Evolutionary conservation across 2,113 vertebrate species (phyloP).

Genomic region (Canis aureus): DNA sequence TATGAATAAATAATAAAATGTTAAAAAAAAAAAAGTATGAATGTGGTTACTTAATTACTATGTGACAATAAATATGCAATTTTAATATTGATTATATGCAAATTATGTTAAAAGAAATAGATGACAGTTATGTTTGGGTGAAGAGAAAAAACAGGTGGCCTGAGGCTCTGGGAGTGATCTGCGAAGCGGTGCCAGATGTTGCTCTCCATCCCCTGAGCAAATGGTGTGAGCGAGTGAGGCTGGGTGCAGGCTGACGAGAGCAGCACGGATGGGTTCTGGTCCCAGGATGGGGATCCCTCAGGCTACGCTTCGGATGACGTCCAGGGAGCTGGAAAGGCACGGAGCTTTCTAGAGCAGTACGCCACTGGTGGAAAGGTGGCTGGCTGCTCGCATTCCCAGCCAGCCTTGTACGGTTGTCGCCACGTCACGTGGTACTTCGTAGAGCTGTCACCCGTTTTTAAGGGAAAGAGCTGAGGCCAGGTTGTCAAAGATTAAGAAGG

Average conservation of each 20-base stretch:
- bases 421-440: accelerated
- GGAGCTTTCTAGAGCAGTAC: background rate
- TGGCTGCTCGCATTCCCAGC: background rate
- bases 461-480: background rate
- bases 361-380: background rate
- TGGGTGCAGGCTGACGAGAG: background rate
- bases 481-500: background rate
- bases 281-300: background rate
- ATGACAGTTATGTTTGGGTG: background rate
- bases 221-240: background rate
- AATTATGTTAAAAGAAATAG: conserved; percentile 26
- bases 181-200: background rate
- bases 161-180: background rate
- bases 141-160: background rate
- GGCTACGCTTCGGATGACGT: background rate
- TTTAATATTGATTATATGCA: conserved; percentile 53
- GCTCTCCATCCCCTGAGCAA: background rate
- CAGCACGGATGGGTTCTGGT: background rate
- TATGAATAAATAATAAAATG: no score
- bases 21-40: background rate
- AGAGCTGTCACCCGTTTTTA: background rate
- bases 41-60: conserved; percentile 4
- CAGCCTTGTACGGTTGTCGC: background rate
- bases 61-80: background rate
- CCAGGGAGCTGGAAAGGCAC: background rate